phyloP scores from a whole-genome alignment of 2,888 invertebrate species.

The Polydrusus pterygomalis region DNA sequence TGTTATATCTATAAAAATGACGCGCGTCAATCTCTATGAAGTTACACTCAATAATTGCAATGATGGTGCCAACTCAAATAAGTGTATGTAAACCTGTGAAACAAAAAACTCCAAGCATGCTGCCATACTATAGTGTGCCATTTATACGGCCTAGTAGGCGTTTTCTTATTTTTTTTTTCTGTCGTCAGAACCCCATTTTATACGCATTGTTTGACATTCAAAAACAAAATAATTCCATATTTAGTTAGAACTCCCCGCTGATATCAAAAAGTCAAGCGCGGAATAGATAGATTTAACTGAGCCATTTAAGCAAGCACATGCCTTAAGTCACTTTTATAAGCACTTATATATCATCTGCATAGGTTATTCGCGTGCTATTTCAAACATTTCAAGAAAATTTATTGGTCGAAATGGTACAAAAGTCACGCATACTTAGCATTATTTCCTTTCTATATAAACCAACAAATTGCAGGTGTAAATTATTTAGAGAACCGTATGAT shows the following conservation, averaged over 20 bases:
- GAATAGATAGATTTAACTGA: conserved; percentile 22
- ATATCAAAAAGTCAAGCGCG: conserved; percentile 16
- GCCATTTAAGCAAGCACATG: conserved; percentile 23
- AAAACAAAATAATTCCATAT: conserved; percentile 6
- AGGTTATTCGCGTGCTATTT: conserved; percentile 46
- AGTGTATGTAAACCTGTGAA: too few relatives aligned
- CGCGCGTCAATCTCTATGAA: too few relatives aligned
- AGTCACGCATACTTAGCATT: conserved; percentile 46
- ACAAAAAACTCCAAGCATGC: too few relatives aligned
- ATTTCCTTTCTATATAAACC: conserved; percentile 42
- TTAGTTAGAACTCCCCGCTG: not conserved
- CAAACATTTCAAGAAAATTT: conserved; percentile 46
- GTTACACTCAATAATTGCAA: too few relatives aligned
- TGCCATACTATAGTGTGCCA: too few relatives aligned
- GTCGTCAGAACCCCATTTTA: too few relatives aligned
- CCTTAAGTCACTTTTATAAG: conserved; percentile 23
- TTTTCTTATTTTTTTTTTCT: too few relatives aligned
- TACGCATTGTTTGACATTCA: not conserved
- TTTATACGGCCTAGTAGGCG: too few relatives aligned
- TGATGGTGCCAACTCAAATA: too few relatives aligned
- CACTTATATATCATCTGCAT: conserved; percentile 39
- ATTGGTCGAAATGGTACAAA: conserved; percentile 39
- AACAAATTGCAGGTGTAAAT: conserved; percentile 45
- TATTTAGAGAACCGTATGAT: conserved; percentile 30
- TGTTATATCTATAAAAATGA: too few relatives aligned